Percentiles rank a stretch among this genome's conserved stretches.
Conservation (phyloP, 2,113 vertebrate species). For the Tragulus kanchil region DNA sequence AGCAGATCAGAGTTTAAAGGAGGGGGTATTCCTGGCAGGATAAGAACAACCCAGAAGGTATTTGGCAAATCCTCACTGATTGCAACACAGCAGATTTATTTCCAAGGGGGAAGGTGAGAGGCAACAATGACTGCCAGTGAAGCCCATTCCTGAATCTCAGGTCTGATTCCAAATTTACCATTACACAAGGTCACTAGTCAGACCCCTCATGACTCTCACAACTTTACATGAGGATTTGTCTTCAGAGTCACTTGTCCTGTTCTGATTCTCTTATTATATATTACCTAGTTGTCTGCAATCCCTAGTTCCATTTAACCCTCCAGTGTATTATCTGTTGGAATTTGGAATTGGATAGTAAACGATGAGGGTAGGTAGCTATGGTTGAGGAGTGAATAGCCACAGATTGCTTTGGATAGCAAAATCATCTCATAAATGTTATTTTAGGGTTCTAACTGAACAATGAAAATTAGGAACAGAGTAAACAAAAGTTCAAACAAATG, state of each 20-base stretch:
- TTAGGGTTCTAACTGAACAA: neutral
- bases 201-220: neutral
- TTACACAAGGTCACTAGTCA: neutral
- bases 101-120: constrained; percentile 2
- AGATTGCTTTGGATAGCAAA: neutral
- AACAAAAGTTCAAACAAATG: constrained; percentile 32
- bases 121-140: constrained; percentile 10
- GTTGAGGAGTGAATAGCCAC: neutral
- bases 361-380: neutral
- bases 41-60: constrained; percentile 65
- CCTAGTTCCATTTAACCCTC: neutral
- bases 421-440: constrained; percentile 1
- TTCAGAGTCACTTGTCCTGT: neutral
- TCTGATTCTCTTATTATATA: constrained; percentile 28
- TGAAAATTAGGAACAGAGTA: neutral
- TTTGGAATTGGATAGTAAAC: constrained; percentile 27
- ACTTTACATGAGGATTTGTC: neutral
- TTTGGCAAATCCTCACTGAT: constrained; percentile 56
- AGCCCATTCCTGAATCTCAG: constrained; percentile 55
- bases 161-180: constrained; percentile 43
- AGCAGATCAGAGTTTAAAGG: neutral
- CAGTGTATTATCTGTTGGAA: constrained; percentile 4
- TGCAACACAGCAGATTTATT: constrained; percentile 16
- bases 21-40: neutral
- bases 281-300: neutral